phyloP scores from a whole-genome alignment of 2,888 invertebrate species.

The Eupsilia transversa region DNA sequence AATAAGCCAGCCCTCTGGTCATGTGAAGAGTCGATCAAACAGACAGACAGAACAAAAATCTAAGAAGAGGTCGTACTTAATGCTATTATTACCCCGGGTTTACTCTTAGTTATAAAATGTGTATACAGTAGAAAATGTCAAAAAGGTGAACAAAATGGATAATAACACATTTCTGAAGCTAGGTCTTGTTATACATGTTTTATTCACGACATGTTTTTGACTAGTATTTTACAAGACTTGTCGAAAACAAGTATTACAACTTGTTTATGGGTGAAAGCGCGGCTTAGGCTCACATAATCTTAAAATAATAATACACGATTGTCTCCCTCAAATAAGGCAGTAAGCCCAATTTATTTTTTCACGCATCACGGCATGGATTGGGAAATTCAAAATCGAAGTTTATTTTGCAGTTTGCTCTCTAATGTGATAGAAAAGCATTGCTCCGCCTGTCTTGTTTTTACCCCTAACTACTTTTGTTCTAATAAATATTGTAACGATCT shows the following conservation, averaged over 20 bases:
- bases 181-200: neutral
- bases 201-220: neutral
- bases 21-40: no score
- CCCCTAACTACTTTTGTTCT: neutral
- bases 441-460: neutral
- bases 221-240: neutral
- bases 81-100: neutral
- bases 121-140: neutral
- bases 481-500: neutral
- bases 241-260: neutral
- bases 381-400: slow-evolving; percentile 70
- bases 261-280: neutral
- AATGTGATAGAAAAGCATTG: slow-evolving; percentile 27
- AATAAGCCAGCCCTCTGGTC: no score
- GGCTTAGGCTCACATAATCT: neutral
- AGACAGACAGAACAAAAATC: no score
- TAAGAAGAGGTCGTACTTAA: neutral
- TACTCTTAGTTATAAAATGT: no score
- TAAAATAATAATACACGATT: slow-evolving; percentile 32
- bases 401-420: slow-evolving; percentile 61
- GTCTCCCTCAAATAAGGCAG: slow-evolving; percentile 42
- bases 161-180: neutral
- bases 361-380: slow-evolving; percentile 61
- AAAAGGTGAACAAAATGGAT: neutral
- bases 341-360: slow-evolving; percentile 57